Conservation (phyloP, 1,140 invertebrate species). For the Gonioctena quinquepunctata region DNA sequence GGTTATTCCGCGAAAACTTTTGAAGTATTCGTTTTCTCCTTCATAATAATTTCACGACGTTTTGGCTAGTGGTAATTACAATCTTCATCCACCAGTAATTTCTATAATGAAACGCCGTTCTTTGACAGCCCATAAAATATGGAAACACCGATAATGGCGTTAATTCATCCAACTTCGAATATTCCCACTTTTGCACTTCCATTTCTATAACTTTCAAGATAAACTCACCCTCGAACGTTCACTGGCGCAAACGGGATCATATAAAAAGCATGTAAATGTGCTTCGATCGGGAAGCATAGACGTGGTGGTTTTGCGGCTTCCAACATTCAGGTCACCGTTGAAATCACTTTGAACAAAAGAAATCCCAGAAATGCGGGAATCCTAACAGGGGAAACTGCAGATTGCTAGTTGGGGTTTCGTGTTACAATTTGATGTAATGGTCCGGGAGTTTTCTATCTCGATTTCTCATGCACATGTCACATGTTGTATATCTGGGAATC, state of each 20-base stretch:
- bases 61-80: too few species aligned
- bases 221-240: neutral
- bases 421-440: too few species aligned
- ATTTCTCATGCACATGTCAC: too few species aligned
- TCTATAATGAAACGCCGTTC: neutral
- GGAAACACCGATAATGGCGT: neutral
- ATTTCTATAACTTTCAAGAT: constrained; percentile 6
- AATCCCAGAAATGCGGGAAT: neutral
- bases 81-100: neutral
- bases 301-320: neutral
- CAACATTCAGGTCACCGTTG: neutral
- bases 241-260: neutral
- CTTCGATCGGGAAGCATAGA: neutral
- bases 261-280: constrained; percentile 14
- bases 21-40: too few species aligned
- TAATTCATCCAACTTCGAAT: neutral
- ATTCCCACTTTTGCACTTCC: neutral
- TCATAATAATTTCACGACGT: too few species aligned
- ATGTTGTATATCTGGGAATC: too few species aligned
- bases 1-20: too few species aligned
- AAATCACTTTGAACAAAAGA: neutral
- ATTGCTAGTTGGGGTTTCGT: too few species aligned
- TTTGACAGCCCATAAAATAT: neutral
- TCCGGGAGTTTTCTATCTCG: too few species aligned
- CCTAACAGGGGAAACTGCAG: neutral